Conservation (phyloP, 2,797 vertebrate species). For the Pygocentrus nattereri region DNA sequence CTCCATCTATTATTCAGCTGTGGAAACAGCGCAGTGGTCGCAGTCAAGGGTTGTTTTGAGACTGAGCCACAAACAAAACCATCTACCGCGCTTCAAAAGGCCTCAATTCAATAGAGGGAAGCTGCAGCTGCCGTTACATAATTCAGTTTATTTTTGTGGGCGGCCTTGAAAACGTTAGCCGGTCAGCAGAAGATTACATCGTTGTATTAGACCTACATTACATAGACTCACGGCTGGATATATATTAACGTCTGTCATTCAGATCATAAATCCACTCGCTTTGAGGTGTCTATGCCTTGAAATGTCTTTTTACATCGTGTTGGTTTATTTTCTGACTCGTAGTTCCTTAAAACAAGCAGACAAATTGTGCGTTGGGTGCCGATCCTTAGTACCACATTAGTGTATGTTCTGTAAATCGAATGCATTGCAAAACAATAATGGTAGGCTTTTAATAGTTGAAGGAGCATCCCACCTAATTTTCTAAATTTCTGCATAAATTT, state of each 20-base stretch:
- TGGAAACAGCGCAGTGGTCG: neutral
- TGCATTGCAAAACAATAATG: no score
- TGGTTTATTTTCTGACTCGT: no score
- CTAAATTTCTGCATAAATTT: no score
- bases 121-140: slow-evolving; percentile 38
- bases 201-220: slow-evolving; percentile 15
- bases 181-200: slow-evolving; percentile 25
- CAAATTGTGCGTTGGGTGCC: no score
- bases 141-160: slow-evolving; percentile 40
- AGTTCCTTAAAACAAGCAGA: no score
- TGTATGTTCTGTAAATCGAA: no score
- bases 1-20: slow-evolving; percentile 23
- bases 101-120: slow-evolving; percentile 14
- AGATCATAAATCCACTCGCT: neutral
- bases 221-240: neutral
- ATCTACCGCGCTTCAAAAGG: slow-evolving; percentile 1
- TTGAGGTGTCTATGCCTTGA: neutral
- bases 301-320: no score
- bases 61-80: neutral
- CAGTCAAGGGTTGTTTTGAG: neutral
- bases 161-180: slow-evolving; percentile 22
- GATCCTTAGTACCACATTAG: no score
- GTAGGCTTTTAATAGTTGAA: neutral
- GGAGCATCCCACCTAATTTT: no score
- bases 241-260: no score